These are phyloP conservation scores for Sinosuthora webbiana DNA, from an alignment of 2,113 vertebrate species.

Conservation along the genomic window DNA sequence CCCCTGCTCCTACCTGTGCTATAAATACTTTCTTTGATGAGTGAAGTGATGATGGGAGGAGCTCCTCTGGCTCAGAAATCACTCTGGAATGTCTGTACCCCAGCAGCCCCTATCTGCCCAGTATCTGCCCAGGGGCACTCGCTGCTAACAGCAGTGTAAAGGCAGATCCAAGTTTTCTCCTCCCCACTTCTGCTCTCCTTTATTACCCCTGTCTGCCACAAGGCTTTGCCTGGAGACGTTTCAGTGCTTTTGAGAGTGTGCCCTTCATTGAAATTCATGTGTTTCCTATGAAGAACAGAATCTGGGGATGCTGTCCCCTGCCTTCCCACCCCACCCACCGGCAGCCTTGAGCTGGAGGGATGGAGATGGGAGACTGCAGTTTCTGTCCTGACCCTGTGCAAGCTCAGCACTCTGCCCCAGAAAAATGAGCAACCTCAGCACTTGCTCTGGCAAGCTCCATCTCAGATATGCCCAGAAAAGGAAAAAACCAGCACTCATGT, in stretches of 20 bases:
- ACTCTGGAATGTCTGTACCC: constrained; percentile 22
- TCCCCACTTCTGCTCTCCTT: not conserved
- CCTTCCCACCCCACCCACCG: not conserved
- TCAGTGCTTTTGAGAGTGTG: not conserved
- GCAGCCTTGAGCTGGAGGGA: not conserved
- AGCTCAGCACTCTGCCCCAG: constrained; percentile 31
- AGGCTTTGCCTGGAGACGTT: not conserved
- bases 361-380: not conserved
- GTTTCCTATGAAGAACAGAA: not conserved
- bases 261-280: not conserved
- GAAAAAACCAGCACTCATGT: not conserved
- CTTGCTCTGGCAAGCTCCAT: constrained; percentile 55
- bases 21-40: constrained; percentile 67
- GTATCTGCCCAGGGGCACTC: constrained; percentile 7
- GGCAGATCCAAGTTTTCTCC: not conserved
- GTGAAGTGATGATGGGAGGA: constrained; percentile 57
- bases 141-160: not conserved
- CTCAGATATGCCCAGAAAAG: constrained; percentile 65
- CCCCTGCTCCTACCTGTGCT: constrained; percentile 50
- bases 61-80: not conserved
- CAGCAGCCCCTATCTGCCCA: not conserved
- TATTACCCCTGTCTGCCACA: not conserved
- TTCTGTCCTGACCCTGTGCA: not conserved
- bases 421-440: constrained; percentile 38
- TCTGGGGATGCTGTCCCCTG: not conserved